Evolutionary conservation across 2,113 vertebrate species (phyloP).

Genomic region (Gnathonemus echidnorhynchus): DNA sequence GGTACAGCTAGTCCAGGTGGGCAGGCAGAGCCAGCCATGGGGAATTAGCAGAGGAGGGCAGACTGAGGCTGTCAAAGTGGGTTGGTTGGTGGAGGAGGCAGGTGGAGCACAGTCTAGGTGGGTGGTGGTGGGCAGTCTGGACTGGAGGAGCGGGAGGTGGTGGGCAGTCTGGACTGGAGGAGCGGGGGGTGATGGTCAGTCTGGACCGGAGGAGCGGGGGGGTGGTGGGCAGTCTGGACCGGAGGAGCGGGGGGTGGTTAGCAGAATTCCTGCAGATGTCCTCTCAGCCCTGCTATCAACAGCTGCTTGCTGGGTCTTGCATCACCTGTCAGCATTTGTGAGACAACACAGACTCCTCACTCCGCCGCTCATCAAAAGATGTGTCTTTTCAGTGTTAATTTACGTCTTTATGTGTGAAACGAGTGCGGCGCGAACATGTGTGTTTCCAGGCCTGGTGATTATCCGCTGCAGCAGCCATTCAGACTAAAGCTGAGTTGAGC

Average conservation of each 20-base stretch:
- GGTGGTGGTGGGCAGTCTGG: no score
- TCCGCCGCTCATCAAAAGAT: neutral
- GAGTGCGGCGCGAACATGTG: no score
- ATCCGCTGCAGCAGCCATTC: neutral
- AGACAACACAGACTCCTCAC: neutral
- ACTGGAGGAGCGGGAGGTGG: no score
- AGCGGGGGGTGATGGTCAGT: no score
- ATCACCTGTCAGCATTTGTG: slow-evolving; percentile 10
- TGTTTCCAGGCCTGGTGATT: neutral
- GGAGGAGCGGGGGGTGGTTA: neutral
- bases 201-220: no score
- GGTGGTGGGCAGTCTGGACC: neutral
- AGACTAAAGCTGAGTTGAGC: neutral
- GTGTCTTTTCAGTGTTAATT: neutral
- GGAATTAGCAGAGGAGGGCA: no score
- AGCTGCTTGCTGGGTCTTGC: slow-evolving; percentile 13
- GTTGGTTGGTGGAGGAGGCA: no score
- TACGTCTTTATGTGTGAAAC: neutral
- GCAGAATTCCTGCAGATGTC: neutral
- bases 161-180: no score
- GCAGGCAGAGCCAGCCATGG: no score
- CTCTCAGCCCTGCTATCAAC: neutral
- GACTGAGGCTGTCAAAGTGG: no score
- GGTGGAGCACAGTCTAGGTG: neutral
- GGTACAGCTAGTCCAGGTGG: neutral